These are phyloP conservation scores for Syngnathus rostellatus DNA, from an alignment of 2,797 vertebrate genomes.

Conservation along the genomic window DNA sequence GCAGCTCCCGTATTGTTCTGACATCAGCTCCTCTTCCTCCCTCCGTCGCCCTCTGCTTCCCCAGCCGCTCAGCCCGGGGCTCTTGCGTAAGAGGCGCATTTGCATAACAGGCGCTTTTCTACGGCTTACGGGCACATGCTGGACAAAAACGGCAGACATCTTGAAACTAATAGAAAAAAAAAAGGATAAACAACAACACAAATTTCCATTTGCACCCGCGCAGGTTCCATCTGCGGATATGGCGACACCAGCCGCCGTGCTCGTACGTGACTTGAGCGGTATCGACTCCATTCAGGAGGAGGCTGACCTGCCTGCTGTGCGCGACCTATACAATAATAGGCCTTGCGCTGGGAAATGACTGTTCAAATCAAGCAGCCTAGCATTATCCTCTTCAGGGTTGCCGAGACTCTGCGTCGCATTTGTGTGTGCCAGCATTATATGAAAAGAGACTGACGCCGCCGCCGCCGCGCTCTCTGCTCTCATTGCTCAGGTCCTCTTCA, in stretches of 20 bases:
- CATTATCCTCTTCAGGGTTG: constrained; percentile 62
- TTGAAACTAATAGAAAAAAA: neutral
- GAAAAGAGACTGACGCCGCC: neutral
- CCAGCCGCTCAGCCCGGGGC: constrained; percentile 48
- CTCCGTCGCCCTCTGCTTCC: constrained; percentile 15
- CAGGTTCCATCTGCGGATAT: constrained; percentile 33
- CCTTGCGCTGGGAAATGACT: constrained; percentile 50
- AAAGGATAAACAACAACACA: constrained; percentile 25
- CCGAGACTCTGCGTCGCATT: constrained; percentile 10
- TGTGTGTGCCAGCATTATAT: neutral
- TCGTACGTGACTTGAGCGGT: constrained; percentile 21
- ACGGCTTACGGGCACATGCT: constrained; percentile 46
- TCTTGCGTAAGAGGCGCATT: constrained; percentile 62
- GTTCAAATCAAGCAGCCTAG: constrained; percentile 61
- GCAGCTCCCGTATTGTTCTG: constrained; percentile 50
- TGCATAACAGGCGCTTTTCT: constrained; percentile 66
- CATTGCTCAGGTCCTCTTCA: constrained; percentile 14
- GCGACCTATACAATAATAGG: constrained; percentile 62
- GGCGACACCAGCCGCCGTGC: constrained; percentile 37
- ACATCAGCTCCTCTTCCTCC: constrained; percentile 28
- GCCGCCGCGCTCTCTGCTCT: constrained; percentile 1
- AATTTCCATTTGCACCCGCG: constrained; percentile 18
- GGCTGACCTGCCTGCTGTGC: constrained; percentile 56
- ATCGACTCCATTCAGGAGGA: constrained; percentile 50
- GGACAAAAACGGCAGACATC: constrained; percentile 52